Evolutionary conservation across 2,113 vertebrate genomes (phyloP).

Genomic region (Ammospiza nelsoni): DNA sequence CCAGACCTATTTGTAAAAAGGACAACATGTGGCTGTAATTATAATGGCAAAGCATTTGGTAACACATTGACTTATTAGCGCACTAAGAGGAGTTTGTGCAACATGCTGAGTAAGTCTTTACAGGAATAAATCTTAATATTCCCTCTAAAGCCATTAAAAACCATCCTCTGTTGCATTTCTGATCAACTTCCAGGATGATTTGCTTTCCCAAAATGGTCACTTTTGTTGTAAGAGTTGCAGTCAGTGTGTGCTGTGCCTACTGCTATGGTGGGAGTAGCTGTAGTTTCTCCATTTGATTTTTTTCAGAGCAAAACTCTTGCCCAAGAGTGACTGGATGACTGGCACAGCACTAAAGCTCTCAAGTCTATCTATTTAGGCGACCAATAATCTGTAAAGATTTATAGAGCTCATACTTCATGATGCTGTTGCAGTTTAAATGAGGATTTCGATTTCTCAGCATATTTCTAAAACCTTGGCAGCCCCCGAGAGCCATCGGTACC

Average conservation of each 20-base stretch:
- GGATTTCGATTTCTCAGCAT: background rate
- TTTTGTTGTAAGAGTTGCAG: background rate
- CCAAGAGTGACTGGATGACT: background rate
- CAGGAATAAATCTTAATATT: conserved; percentile 72
- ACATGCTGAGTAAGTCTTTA: conserved; percentile 74
- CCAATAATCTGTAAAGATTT: background rate
- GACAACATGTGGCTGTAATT: conserved; percentile 79
- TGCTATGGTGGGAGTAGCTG: background rate
- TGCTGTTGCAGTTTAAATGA: background rate
- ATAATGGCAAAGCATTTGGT: conserved; percentile 70
- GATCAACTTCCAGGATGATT: background rate
- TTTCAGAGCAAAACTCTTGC: background rate
- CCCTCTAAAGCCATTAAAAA: conserved; percentile 21
- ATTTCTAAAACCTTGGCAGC: background rate
- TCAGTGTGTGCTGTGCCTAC: background rate
- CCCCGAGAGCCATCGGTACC: accelerated
- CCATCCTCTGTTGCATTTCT: conserved; percentile 18
- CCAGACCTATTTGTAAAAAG: conserved; percentile 74
- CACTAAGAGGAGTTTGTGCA: conserved; percentile 72
- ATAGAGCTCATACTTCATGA: background rate
- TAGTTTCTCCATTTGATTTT: background rate
- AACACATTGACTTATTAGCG: conserved; percentile 77
- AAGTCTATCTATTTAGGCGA: background rate
- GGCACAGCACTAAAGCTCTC: background rate
- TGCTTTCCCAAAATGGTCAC: background rate